phyloP scores from a whole-genome alignment of 2,888 invertebrate species.

The Ichneumoninae sp. region DNA sequence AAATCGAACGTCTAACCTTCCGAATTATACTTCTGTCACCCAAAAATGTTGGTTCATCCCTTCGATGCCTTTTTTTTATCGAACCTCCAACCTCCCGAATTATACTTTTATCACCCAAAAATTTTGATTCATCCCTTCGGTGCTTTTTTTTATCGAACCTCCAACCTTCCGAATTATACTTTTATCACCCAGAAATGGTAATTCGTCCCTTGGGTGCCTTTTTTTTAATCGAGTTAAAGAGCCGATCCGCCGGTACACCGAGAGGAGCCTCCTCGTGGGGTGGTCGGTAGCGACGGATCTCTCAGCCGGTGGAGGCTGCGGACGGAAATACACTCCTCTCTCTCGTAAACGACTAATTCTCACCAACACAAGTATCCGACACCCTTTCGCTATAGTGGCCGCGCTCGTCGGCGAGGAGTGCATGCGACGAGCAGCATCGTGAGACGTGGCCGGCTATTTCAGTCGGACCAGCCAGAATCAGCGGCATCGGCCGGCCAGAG shows the following conservation, averaged over 20 bases:
- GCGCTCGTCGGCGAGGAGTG: conserved; percentile 55
- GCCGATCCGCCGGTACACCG: conserved; percentile 5
- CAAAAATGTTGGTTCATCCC: neutral
- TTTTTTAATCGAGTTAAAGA: conserved; percentile 8
- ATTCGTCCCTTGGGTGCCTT: neutral
- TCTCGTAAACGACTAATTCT: conserved; percentile 75
- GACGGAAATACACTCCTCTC: conserved; percentile 80
- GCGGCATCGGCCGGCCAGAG: conserved; percentile 65
- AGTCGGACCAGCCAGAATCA: conserved; percentile 76
- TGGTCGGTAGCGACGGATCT: conserved; percentile 69
- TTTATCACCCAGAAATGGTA: neutral
- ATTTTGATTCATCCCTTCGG: neutral
- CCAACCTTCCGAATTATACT: neutral
- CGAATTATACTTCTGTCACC: neutral
- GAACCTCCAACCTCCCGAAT: neutral
- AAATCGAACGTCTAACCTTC: neutral
- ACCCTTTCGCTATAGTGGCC: conserved; percentile 40
- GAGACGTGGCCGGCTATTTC: conserved; percentile 81
- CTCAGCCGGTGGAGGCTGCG: conserved; percentile 72
- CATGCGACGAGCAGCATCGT: conserved; percentile 72
- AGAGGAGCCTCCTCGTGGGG: conserved; percentile 63
- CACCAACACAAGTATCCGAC: conserved; percentile 68
- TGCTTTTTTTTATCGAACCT: neutral
- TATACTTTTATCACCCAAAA: neutral
- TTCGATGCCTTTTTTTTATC: neutral